Evolutionary conservation across 1,140 invertebrate genomes (phyloP), one percentile per base, ranked within the genome.

Genomic region (Planococcus citri): DNA sequence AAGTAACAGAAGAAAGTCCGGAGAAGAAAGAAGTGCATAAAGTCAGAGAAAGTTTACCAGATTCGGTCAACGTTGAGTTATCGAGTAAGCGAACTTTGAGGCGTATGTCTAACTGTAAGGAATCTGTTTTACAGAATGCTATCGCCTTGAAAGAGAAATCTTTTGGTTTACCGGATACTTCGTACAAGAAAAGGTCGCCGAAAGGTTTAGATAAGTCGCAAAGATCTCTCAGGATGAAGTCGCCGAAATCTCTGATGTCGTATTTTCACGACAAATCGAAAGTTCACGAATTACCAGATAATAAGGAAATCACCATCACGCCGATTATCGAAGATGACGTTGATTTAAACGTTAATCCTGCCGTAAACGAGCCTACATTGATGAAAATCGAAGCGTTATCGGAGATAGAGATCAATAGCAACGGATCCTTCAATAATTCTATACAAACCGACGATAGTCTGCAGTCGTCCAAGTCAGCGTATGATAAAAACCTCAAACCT

Each of bases 111-210:
- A 75, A 76, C 17, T 70, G 73, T 37, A 69, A 73, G 21, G 75
- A 77, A 57, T 76, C 76, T 27, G 75, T 77, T n/a, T 71, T 77
- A 14, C 75, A 77, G 27, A 76, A 72, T 73, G 76, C 76, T 20
- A 77, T 77, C 70, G 76, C 76, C 24, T 72, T 75, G n/a, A 77
- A 77, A 71, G 76, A 77, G 73, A 77, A 77, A 69, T 77, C 76
- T 20, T 76, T 77, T 57, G 73, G 72, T 71, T 72, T 38, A 64
- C 60, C 60, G 57, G 71, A 67, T 38, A 20, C 33, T 14, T 29
- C 68, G 12, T 68, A 27, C 29, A 71, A 64, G 17, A 69, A 70
- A 67, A 71, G 22, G 33, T 64, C n/a, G 33, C 67, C 70, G 8
- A 69, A 69, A 24, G n/a, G 38, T 17, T 12, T 12, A 1, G 57